phyloP scores from a whole-genome alignment of 2,888 invertebrate genomes.

The Drosophila gaucha region DNA sequence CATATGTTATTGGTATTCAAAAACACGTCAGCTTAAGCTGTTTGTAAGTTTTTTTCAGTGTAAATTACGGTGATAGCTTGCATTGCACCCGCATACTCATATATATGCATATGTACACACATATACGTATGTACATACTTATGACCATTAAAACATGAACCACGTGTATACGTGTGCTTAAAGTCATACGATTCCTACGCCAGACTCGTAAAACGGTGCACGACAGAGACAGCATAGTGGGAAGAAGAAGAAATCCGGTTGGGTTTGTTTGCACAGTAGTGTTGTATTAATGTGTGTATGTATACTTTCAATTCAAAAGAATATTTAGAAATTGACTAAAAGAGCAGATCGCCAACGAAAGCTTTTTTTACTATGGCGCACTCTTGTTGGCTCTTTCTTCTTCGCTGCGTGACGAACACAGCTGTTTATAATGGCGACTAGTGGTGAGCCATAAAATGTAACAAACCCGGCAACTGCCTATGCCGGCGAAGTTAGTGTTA shows the following conservation, averaged over 20 bases:
- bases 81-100: no score
- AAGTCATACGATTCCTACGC: conserved; percentile 73
- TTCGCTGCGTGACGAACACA: conserved; percentile 40
- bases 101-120: no score
- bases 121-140: background rate
- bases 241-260: conserved; percentile 38
- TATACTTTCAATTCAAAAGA: conserved; percentile 20
- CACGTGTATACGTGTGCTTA: conserved; percentile 52
- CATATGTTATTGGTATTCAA: background rate
- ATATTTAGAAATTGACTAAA: conserved; percentile 28
- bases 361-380: conserved; percentile 42
- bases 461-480: conserved; percentile 46
- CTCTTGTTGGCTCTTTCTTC: background rate
- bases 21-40: conserved; percentile 10
- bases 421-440: conserved; percentile 32
- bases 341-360: conserved; percentile 48
- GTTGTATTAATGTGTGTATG: background rate
- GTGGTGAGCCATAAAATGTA: conserved; percentile 9
- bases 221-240: conserved; percentile 19
- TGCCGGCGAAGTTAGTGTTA: conserved; percentile 29
- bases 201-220: conserved; percentile 12
- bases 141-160: conserved; percentile 53
- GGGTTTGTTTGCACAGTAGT: conserved; percentile 21
- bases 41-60: background rate
- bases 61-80: conserved; percentile 10